Base-by-base conservation (phyloP, 2,888 invertebrate species). In the Chrysopilus asiliformis region DNA sequence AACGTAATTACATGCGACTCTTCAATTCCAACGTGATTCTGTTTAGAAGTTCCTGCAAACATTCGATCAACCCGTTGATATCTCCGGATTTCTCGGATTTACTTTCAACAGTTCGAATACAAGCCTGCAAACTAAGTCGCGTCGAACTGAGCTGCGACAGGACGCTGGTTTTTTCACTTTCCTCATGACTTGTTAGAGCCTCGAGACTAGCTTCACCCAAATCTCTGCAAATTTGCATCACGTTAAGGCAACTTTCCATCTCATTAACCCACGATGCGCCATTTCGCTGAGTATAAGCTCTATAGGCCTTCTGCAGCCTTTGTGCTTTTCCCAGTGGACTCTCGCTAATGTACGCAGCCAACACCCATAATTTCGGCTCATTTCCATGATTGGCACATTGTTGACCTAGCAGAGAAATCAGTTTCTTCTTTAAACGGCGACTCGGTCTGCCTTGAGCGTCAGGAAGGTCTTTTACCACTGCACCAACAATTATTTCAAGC, bases 291-390 rank as follows among this genome's bases (percentile, higher is more conserved):
- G 78, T 77, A 43, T 71, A 73, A 0, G 79, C 77, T 35, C 79
- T 71, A 53, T 83, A 81, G 0, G 86, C 79, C 55, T 80, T 76
- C 45, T 85, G 76, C 14, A 89, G 66, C 40, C 81, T 74, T 51
- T 86, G 83, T 1, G 74, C 72, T 47, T 68, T 70, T 17, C 75
- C 58, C 16, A 75, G 53, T 12, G 68, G 62, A 2, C 53, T 55
- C 1, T 72, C 67, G 15, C 79, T 75, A 40, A 86, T 56, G 47
- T 78, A 68, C 0, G 86, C 80, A 50, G 91, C 87, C 40, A 86
- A 55, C 51, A 79, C 75, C 93, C 91, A 93, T 5, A 90, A 57
- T 40, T 76, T 71, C 0, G 79, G 73, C 50, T 80, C 77, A 45
- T 74, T 78, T 32, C 73, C 72, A 49, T 75, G 53, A 38, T 57